Conservation (phyloP, 2,113 vertebrate species). For the Rhinogobius similis region DNA sequence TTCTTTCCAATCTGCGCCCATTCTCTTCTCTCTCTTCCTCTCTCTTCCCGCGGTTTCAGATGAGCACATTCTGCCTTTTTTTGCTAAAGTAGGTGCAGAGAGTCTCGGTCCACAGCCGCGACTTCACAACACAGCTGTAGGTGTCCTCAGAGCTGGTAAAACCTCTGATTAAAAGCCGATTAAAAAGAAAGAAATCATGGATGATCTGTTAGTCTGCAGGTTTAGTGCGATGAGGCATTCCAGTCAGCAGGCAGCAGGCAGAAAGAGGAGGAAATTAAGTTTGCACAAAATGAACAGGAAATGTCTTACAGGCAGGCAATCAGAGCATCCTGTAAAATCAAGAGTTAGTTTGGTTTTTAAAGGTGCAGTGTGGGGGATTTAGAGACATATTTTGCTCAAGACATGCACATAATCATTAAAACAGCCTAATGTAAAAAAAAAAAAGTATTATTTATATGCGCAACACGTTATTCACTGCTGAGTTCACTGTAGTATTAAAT, state of each 20-base stretch:
- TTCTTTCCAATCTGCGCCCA: constrained; percentile 16
- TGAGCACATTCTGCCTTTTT: constrained; percentile 40
- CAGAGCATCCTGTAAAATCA: constrained; percentile 46
- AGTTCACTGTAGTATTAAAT: too few species aligned
- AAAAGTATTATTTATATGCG: too few species aligned
- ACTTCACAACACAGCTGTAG: constrained; percentile 57
- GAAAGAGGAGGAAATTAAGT: constrained; percentile 34
- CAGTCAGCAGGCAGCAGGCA: constrained; percentile 28
- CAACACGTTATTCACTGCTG: too few species aligned
- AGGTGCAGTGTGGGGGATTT: background rate
- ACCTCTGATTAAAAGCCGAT: constrained; percentile 64
- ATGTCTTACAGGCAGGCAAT: constrained; percentile 26
- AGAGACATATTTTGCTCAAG: background rate
- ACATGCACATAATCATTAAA: background rate
- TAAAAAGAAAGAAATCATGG: constrained; percentile 71
- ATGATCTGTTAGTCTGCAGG: constrained; percentile 42
- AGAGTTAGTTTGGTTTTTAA: constrained; percentile 15
- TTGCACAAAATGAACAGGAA: constrained; percentile 20
- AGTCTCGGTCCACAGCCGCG: constrained; percentile 36
- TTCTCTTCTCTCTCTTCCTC: constrained; percentile 15
- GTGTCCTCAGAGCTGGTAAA: constrained; percentile 68
- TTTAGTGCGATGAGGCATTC: constrained; percentile 59
- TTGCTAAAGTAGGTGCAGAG: constrained; percentile 23
- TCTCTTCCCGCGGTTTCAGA: background rate
- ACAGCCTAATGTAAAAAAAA: too few species aligned